Conservation (phyloP, 64 coral and sea anemone species). For the Pocillopora verrucosa region DNA sequence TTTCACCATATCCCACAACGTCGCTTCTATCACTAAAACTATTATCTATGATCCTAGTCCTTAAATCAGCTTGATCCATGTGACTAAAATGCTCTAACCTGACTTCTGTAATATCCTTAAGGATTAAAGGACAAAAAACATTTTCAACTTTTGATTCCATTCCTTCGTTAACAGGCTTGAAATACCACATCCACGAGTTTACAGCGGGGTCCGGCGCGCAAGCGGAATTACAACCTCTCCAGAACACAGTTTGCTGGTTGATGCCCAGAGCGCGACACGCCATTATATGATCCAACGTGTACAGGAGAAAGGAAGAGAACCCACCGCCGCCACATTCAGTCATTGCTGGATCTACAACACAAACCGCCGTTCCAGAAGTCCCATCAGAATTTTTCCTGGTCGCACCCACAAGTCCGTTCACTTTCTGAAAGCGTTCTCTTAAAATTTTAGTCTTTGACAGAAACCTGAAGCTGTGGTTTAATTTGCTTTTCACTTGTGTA, state of each 20-base stretch:
- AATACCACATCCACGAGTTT: slow-evolving; percentile 87
- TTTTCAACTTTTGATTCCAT: slow-evolving; percentile 57
- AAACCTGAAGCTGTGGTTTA: no score
- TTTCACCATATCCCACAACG: background rate
- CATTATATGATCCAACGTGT: slow-evolving; percentile 57
- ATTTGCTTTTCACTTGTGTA: no score
- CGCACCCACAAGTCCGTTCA: background rate
- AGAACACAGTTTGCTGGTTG: slow-evolving; percentile 53
- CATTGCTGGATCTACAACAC: slow-evolving; percentile 60
- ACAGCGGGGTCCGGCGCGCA: slow-evolving; percentile 50
- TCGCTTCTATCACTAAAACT: slow-evolving; percentile 33
- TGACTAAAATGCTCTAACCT: background rate
- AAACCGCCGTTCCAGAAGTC: background rate
- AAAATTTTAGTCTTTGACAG: no score
- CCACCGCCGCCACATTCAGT: slow-evolving; percentile 54
- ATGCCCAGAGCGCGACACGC: slow-evolving; percentile 46
- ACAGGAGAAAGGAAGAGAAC: slow-evolving; percentile 45
- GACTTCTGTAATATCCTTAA: no score
- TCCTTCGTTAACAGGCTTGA: slow-evolving; percentile 65
- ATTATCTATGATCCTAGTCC: background rate
- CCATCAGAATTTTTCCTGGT: background rate
- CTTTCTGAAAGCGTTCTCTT: background rate
- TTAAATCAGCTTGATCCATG: background rate
- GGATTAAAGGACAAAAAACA: slow-evolving; percentile 27
- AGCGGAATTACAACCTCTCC: slow-evolving; percentile 59